Percentiles rank a stretch among this genome's conserved stretches.
Evolutionary conservation across 1,140 invertebrate genomes (phyloP).

Genomic region (Saccostrea glomerata): DNA sequence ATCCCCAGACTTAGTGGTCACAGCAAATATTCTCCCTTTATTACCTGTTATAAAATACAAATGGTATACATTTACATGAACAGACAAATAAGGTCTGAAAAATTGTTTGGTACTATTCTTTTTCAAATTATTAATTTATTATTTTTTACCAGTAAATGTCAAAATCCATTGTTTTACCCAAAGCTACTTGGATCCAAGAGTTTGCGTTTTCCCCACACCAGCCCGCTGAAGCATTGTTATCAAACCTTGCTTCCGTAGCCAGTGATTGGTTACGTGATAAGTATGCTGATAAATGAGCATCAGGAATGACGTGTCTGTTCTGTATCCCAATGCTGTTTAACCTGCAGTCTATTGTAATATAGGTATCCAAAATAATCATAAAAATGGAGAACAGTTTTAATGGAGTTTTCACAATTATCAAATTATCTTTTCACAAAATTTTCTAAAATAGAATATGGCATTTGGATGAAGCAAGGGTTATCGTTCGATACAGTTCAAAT

Average conservation of each 20-base stretch:
- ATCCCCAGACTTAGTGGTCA: conserved; percentile 6
- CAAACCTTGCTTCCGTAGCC: conserved; percentile 38
- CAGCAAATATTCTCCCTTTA: background rate
- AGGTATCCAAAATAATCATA: background rate
- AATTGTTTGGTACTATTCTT: background rate
- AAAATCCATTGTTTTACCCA: conserved; percentile 16
- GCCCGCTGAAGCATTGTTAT: background rate
- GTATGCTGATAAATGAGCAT: conserved; percentile 50
- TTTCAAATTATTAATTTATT: background rate
- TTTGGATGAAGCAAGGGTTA: too few species aligned
- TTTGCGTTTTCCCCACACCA: conserved; percentile 55
- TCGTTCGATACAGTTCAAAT: too few species aligned
- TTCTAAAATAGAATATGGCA: too few species aligned
- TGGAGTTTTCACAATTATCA: too few species aligned
- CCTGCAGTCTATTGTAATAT: conserved; percentile 37
- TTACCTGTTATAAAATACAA: background rate
- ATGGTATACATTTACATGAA: too few species aligned
- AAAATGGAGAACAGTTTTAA: too few species aligned
- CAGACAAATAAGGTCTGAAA: too few species aligned
- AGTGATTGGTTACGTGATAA: conserved; percentile 43
- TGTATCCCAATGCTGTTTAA: conserved; percentile 36
- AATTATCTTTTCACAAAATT: too few species aligned
- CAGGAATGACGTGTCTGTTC: conserved; percentile 15
- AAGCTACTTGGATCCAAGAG: conserved; percentile 50
- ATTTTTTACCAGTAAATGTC: too few species aligned